These are phyloP conservation scores for Masticophis lateralis DNA, from an alignment of 2,797 vertebrate species.

Conservation along the genomic window DNA sequence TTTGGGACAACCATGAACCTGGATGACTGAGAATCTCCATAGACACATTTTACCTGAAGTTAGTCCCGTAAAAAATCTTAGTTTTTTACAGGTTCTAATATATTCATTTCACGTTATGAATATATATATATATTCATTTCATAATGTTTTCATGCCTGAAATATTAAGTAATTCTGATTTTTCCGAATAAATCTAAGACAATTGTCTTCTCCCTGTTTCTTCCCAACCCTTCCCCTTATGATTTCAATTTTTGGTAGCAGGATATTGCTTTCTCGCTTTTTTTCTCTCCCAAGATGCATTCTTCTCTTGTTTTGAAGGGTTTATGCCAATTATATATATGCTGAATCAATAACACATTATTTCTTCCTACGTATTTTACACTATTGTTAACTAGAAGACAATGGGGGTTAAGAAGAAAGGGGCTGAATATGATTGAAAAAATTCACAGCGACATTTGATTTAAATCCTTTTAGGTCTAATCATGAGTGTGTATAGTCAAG, in stretches of 20 bases:
- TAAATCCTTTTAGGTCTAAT: slow-evolving; percentile 56
- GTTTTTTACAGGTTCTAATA: too few relatives aligned
- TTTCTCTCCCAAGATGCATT: background rate
- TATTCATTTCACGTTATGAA: too few relatives aligned
- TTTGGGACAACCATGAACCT: too few relatives aligned
- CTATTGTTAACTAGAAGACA: background rate
- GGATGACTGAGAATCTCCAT: too few relatives aligned
- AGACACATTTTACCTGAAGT: too few relatives aligned
- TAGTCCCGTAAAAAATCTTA: too few relatives aligned
- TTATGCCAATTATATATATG: slow-evolving; percentile 7
- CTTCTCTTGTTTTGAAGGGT: slow-evolving; percentile 4
- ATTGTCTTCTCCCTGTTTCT: background rate
- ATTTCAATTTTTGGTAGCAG: background rate
- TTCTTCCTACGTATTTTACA: slow-evolving; percentile 18
- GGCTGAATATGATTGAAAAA: slow-evolving; percentile 41
- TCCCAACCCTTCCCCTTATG: background rate
- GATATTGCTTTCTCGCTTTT: background rate
- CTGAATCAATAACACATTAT: slow-evolving; percentile 31
- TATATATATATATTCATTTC: too few relatives aligned
- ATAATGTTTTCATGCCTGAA: background rate
- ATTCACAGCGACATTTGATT: slow-evolving; percentile 34
- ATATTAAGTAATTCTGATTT: background rate
- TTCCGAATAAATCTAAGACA: slow-evolving; percentile 22
- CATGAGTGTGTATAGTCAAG: background rate
- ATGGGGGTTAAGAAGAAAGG: slow-evolving; percentile 14